These are phyloP conservation scores for Schizopygopsis malacanthus DNA, from an alignment of 2,797 vertebrate species.

Conservation along the genomic window DNA sequence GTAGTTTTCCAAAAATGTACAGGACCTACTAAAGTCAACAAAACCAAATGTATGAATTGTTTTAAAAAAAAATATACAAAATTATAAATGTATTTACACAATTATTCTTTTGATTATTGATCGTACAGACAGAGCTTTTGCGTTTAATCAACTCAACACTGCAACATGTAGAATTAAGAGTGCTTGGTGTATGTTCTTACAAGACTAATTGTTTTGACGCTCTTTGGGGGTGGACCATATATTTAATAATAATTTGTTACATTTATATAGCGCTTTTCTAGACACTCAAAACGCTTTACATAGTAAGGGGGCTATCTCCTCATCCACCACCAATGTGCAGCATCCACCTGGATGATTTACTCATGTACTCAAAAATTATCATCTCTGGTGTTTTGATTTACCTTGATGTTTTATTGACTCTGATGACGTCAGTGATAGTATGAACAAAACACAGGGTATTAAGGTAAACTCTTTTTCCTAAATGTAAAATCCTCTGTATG, in stretches of 20 bases:
- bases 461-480: background rate
- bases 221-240: background rate
- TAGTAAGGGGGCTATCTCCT: too few relatives aligned
- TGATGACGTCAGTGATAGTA: background rate
- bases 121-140: background rate
- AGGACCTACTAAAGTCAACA: background rate
- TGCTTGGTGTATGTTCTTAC: background rate
- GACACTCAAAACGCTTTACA: too few relatives aligned
- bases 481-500: background rate
- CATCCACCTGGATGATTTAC: too few relatives aligned
- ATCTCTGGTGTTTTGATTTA: background rate
- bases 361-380: background rate
- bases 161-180: background rate
- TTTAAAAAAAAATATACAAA: background rate
- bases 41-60: background rate
- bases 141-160: background rate
- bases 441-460: background rate
- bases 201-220: background rate
- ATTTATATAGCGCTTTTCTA: too few relatives aligned
- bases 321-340: too few relatives aligned
- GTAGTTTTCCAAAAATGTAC: background rate
- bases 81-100: background rate
- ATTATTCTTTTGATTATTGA: background rate
- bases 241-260: background rate
- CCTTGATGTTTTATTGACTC: background rate